Evolutionary conservation across 2,888 invertebrate species (phyloP).

Genomic region (Orthonychiurus folsomi): DNA sequence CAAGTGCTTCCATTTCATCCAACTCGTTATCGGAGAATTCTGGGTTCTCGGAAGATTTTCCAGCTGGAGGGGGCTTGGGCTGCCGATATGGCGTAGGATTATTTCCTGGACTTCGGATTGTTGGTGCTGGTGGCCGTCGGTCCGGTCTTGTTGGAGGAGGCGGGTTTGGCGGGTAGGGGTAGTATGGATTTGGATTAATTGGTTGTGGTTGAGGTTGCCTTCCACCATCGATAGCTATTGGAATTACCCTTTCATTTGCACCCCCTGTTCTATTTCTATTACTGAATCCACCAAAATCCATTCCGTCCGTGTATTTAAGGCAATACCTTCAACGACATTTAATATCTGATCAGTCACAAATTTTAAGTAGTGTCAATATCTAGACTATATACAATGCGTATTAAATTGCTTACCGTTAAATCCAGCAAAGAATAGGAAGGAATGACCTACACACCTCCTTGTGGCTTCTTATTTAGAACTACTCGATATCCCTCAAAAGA

Average conservation of each 20-base stretch:
- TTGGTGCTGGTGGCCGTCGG: not conserved
- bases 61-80: not conserved
- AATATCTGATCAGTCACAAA: too few relatives aligned
- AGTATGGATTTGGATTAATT: not conserved
- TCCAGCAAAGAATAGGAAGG: too few relatives aligned
- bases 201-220: not conserved
- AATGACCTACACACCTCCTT: too few relatives aligned
- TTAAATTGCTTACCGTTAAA: too few relatives aligned
- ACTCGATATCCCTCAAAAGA: too few relatives aligned
- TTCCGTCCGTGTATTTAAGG: too few relatives aligned
- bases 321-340: too few relatives aligned
- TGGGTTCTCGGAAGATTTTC: not conserved
- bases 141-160: not conserved
- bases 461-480: too few relatives aligned
- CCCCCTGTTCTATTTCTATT: not conserved
- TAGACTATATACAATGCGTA: too few relatives aligned
- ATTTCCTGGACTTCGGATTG: not conserved
- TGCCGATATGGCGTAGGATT: not conserved
- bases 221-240: not conserved
- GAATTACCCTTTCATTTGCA: not conserved
- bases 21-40: not conserved
- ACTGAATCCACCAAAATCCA: not conserved
- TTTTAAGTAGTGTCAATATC: too few relatives aligned
- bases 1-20: not conserved
- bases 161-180: not conserved